Conservation (phyloP, 2,797 vertebrate species). For the Myripristis jacobus region DNA sequence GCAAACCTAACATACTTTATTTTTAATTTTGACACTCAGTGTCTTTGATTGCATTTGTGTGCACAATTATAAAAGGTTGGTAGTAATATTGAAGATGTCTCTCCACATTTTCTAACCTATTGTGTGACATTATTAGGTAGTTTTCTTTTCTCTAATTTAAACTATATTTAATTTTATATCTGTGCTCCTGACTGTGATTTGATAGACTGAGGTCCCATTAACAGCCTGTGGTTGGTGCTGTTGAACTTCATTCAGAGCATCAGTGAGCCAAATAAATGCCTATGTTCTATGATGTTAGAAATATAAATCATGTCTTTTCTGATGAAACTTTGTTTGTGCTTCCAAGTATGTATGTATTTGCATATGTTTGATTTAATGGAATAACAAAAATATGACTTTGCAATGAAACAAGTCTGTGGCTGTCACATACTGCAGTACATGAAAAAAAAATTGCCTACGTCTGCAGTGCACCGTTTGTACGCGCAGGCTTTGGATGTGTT, state of each 20-base stretch:
- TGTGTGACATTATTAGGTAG: conserved; percentile 4
- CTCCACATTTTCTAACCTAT: conserved; percentile 3
- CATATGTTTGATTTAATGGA: not conserved
- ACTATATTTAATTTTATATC: not conserved
- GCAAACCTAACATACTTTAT: conserved; percentile 18
- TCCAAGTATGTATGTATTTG: not conserved
- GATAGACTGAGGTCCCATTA: conserved; percentile 25
- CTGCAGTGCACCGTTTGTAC: conserved; percentile 7
- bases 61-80: conserved; percentile 16
- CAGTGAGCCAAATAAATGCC: conserved; percentile 43
- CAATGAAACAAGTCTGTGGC: not conserved
- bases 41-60: conserved; percentile 7
- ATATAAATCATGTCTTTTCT: conserved; percentile 29
- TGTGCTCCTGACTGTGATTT: not conserved
- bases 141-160: not conserved
- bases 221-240: conserved; percentile 61
- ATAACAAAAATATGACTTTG: not conserved
- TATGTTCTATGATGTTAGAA: conserved; percentile 18
- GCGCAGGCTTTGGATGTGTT: conserved; percentile 22
- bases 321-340: conserved; percentile 4
- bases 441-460: not conserved
- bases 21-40: conserved; percentile 32
- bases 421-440: not conserved
- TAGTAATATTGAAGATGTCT: conserved; percentile 7
- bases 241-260: conserved; percentile 49